These are phyloP conservation scores for Thalassoma bifasciatum DNA, from an alignment of 2,113 vertebrate species.

Conservation along the genomic window DNA sequence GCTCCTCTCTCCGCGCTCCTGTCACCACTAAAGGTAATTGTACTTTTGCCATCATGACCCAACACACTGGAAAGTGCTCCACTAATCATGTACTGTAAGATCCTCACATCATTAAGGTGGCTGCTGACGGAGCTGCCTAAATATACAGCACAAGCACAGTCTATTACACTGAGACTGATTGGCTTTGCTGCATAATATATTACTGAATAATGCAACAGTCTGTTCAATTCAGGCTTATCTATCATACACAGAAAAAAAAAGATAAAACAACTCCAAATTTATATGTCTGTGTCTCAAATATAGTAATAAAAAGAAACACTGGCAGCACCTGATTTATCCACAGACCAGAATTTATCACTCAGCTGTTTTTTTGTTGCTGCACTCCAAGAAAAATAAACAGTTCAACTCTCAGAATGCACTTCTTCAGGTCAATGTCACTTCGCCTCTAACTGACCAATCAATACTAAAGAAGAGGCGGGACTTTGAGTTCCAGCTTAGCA, in stretches of 20 bases:
- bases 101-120: slow-evolving; percentile 35
- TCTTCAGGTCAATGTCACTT: too few relatives aligned
- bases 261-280: too few relatives aligned
- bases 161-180: slow-evolving; percentile 3
- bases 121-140: slow-evolving; percentile 20
- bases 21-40: slow-evolving; percentile 52
- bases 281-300: too few relatives aligned
- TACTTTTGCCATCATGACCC: slow-evolving; percentile 52
- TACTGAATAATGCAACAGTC: slow-evolving; percentile 9
- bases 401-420: too few relatives aligned
- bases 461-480: too few relatives aligned
- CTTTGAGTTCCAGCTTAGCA: too few relatives aligned
- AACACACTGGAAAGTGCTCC: slow-evolving; percentile 18
- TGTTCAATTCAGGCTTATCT: not conserved
- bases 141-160: slow-evolving; percentile 12
- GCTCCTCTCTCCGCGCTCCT: slow-evolving; percentile 24
- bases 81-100: slow-evolving; percentile 36
- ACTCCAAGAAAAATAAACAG: too few relatives aligned
- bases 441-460: too few relatives aligned
- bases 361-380: too few relatives aligned
- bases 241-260: not conserved
- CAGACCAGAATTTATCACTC: too few relatives aligned
- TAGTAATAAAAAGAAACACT: too few relatives aligned
- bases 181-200: not conserved
- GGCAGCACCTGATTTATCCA: too few relatives aligned